Base-by-base conservation (phyloP, 1,140 invertebrate species). In the Drosophila elegans region DNA sequence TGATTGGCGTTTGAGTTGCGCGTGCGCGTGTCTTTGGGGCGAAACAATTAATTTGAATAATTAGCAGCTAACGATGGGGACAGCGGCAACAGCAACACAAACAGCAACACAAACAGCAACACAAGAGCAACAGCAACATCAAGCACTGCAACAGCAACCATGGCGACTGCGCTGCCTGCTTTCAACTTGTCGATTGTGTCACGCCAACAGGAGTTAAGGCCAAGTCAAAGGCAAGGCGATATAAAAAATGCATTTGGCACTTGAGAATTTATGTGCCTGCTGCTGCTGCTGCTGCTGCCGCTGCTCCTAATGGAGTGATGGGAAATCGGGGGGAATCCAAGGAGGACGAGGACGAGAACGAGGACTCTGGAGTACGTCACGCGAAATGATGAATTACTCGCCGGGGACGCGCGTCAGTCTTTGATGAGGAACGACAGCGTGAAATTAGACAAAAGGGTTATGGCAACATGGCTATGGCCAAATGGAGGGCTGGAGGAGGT, bases 41-140 rank as follows among this genome's bases (percentile, higher is more conserved):
- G 63, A 80, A 89, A 83, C 84, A 89, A 89, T 89, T 89, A 89
- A 89, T 89, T 89, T 89, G 84, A 89, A 89, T 89, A 89, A 89
- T 89, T 89, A 89, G 84, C 80, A 89, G 77, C 80, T 83, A 89
- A 89, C 82, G 83, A 86, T 64, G 77, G 34, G 48, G 71, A 60
- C 48, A 67, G 66, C 53, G 36, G 48, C 34, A 57, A 44, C 55
- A 61, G 45, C 55, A 56, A 27, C 44, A 52, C 54, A 55, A 38
- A 21, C 53, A 56, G 13, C 44, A 49, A 41, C 39, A 53, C 62
- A 36, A 62, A 51, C 54, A 54, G 55, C 52, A 46, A 55, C 60
- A 48, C 57, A 44, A 53, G 55, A 57, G 32, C 39, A 59, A 54
- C 59, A 61, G 55, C 53, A 53, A 21, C 55, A 36, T 25, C 49